Percentiles rank a stretch among this genome's conserved stretches.
Conservation (phyloP, 1,140 invertebrate species). For the Aphis craccivora region DNA sequence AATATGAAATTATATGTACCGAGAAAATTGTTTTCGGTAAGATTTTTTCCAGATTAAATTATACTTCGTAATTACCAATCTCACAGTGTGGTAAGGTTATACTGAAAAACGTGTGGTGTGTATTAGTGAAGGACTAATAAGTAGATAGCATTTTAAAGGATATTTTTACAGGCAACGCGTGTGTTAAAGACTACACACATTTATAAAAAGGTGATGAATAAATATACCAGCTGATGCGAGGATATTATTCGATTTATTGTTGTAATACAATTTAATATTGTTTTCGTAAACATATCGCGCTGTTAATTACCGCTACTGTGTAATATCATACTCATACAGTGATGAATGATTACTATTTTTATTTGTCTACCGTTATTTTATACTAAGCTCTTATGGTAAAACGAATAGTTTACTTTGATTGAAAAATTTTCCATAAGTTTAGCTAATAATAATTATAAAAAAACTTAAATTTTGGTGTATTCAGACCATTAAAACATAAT, state of each 20-base stretch:
- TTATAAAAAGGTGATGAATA: neutral
- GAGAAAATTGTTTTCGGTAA: neutral
- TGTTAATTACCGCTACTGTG: too few relatives aligned
- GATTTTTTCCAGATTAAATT: neutral
- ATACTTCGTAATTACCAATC: neutral
- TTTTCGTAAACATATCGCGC: too few relatives aligned
- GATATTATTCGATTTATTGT: too few relatives aligned
- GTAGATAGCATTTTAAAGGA: neutral
- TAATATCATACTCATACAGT: neutral
- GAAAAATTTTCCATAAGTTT: too few relatives aligned
- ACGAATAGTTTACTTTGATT: neutral
- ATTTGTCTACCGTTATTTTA: neutral
- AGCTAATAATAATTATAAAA: too few relatives aligned
- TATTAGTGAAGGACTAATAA: neutral
- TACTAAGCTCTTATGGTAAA: neutral
- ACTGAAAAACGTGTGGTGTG: neutral
- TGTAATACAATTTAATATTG: too few relatives aligned
- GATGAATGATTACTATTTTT: neutral
- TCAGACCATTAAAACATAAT: too few relatives aligned
- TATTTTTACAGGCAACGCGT: neutral
- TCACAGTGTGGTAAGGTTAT: neutral
- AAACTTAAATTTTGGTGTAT: too few relatives aligned
- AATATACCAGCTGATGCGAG: neutral
- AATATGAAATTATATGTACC: neutral
- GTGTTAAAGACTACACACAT: neutral